phyloP scores from a whole-genome alignment of 1,140 invertebrate genomes.

The Drosophila orosa region DNA sequence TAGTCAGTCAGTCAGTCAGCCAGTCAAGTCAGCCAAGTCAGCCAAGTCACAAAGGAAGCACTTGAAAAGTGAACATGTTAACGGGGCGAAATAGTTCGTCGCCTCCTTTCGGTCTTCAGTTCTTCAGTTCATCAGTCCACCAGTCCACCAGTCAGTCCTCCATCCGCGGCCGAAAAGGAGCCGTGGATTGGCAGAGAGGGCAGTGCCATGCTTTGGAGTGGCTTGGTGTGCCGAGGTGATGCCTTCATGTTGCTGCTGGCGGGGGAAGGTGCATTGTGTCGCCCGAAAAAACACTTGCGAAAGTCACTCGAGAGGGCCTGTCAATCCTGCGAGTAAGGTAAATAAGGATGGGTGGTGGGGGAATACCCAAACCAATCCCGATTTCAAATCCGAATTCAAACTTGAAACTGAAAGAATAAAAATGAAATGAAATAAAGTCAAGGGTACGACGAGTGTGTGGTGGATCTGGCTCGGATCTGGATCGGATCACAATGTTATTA shows the following conservation, averaged over 20 bases:
- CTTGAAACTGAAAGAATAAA: constrained; percentile 2
- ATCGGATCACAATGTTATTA: constrained; percentile 48
- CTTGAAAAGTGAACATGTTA: constrained; percentile 77
- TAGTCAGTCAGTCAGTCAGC: constrained; percentile 49
- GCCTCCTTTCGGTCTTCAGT: constrained; percentile 67
- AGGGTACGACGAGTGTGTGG: constrained; percentile 18
- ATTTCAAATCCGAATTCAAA: constrained; percentile 3
- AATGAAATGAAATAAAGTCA: constrained; percentile 10
- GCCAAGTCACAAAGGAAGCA: constrained; percentile 69
- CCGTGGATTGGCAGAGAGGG: constrained; percentile 6
- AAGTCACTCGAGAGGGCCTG: constrained; percentile 63
- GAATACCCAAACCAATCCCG: not conserved
- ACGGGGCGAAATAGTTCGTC: constrained; percentile 76
- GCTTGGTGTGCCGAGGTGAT: constrained; percentile 18
- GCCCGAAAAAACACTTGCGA: constrained; percentile 70
- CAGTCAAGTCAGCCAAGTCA: constrained; percentile 39
- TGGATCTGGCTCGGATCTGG: constrained; percentile 7
- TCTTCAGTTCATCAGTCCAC: not conserved
- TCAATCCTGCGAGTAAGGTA: constrained; percentile 55
- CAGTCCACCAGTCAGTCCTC: constrained; percentile 4
- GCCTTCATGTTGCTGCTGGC: not conserved
- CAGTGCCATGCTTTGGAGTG: constrained; percentile 1
- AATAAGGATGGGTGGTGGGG: constrained; percentile 29
- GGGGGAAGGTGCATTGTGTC: constrained; percentile 55
- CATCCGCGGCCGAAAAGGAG: constrained; percentile 15